Evolutionary conservation across 2,797 vertebrate genomes (phyloP).

Genomic region (Psittacula derbiana): DNA sequence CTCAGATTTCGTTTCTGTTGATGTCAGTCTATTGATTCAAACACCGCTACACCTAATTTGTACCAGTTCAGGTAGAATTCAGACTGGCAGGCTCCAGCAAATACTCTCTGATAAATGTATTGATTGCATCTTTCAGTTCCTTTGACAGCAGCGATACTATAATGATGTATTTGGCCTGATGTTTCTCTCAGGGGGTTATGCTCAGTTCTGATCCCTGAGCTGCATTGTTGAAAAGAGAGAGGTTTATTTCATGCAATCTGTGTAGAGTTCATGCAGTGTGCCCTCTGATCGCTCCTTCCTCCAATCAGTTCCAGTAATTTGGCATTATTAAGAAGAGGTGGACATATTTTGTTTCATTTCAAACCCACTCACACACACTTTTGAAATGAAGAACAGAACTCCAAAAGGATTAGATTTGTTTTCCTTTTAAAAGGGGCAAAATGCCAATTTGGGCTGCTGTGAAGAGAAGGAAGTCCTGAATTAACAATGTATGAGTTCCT

Average conservation of each 20-base stretch:
- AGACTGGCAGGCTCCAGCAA: not conserved
- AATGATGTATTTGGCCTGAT: not conserved
- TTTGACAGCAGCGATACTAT: not conserved
- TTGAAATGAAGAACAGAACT: constrained; percentile 51
- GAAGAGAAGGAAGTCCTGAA: constrained; percentile 34
- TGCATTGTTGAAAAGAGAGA: not conserved
- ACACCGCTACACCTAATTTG: not conserved
- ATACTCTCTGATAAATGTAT: not conserved
- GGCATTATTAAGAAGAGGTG: constrained; percentile 14
- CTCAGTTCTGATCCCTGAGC: not conserved
- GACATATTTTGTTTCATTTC: constrained; percentile 56
- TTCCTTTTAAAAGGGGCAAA: constrained; percentile 31
- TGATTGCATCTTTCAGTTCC: not conserved
- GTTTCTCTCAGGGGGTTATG: not conserved
- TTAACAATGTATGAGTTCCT: constrained; percentile 22
- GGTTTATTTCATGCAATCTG: not conserved
- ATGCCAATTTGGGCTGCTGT: constrained; percentile 31
- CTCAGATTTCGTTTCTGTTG: not conserved
- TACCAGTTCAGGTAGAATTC: not conserved
- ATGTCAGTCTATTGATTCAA: not conserved
- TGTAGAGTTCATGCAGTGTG: not conserved
- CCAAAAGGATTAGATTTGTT: constrained; percentile 47
- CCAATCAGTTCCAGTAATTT: constrained; percentile 11
- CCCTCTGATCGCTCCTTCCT: not conserved
- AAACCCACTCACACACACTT: constrained; percentile 46